Evolutionary conservation across 2,797 vertebrate species (phyloP), one percentile per base, ranked within the genome.

Genomic region (Oreortyx pictus): DNA sequence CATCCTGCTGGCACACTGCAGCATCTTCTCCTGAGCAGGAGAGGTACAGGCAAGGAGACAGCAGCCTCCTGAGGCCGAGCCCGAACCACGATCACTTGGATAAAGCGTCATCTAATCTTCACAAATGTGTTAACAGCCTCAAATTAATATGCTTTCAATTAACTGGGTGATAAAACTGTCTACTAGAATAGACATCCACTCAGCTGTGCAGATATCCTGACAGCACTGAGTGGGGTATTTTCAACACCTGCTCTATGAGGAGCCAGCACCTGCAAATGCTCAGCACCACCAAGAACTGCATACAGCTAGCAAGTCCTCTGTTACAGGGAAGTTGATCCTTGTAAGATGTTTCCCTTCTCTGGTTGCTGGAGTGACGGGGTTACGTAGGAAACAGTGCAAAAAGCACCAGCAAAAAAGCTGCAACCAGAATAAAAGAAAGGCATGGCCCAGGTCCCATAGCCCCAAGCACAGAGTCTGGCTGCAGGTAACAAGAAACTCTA

Each of bases 401-500:
- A 80, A 77, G 24, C 61, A 87, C 25, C 66, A 83, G 44, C 47
- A 37, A 67, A 82, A 77, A 85, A 90, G 22, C 73, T 90, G 59
- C 60, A 88, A 43, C 20, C 84, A 86, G 68, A 70, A 75, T n/a
- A 39, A 75, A 70, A 39, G 15, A 65, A 79, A 75, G 59, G 27
- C 85, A 22, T 5, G 66, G 56, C 54, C 62, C 72, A 87, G 52
- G 46, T 13, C 72, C n/a, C 61, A 62, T 61, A 92, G 46, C 39
- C 44, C 44, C 68, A 88, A 79, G 70, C 54, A 22, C 70, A 89
- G 84, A 88, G 78, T 33, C 76, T 94, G 27, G 0, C 88, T 94
- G 29, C 92, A 94, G 92, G 89, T 95, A 94, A 80, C 60, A 73
- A 74, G 64, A 95, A 91, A 41, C 70, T 62, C 57, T 77, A 92